phyloP scores from a whole-genome alignment of 2,888 invertebrate genomes.

The Margaritifera margaritifera region DNA sequence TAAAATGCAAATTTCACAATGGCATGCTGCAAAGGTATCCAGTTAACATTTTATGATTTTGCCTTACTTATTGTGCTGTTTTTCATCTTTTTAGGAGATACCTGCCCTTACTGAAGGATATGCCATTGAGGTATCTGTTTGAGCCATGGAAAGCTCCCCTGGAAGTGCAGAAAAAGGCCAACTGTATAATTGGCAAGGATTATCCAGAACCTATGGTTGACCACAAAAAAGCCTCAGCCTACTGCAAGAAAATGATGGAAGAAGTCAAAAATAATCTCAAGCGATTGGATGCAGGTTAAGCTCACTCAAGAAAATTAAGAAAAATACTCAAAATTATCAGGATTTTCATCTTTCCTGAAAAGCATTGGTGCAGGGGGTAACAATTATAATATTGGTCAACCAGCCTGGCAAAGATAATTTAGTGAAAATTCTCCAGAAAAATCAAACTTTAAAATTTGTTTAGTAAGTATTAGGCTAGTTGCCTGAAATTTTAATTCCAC shows the following conservation, averaged over 20 bases:
- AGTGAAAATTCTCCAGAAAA: too few species aligned
- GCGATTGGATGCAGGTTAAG: slow-evolving; percentile 11
- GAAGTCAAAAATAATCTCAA: slow-evolving; percentile 64
- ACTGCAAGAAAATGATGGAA: slow-evolving; percentile 54
- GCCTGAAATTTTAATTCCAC: too few species aligned
- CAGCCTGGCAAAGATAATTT: too few species aligned
- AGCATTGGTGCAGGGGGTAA: too few species aligned
- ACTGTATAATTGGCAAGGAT: slow-evolving; percentile 63
- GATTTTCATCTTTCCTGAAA: background rate
- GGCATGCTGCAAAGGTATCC: background rate
- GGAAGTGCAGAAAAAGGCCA: slow-evolving; percentile 59
- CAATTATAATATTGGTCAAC: background rate
- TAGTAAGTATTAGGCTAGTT: too few species aligned
- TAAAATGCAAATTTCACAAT: too few species aligned
- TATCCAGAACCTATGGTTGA: slow-evolving; percentile 67
- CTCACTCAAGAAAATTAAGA: background rate
- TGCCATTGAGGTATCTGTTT: slow-evolving; percentile 64
- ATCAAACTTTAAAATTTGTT: too few species aligned
- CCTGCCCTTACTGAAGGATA: slow-evolving; percentile 62
- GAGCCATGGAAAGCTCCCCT: slow-evolving; percentile 68
- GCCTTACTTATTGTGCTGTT: background rate
- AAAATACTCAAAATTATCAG: background rate
- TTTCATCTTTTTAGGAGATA: slow-evolving; percentile 58
- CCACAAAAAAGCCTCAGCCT: slow-evolving; percentile 50
- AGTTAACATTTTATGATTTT: slow-evolving; percentile 3